Evolutionary conservation across 2,113 vertebrate species (phyloP).

Genomic region (Philantomba maxwellii): DNA sequence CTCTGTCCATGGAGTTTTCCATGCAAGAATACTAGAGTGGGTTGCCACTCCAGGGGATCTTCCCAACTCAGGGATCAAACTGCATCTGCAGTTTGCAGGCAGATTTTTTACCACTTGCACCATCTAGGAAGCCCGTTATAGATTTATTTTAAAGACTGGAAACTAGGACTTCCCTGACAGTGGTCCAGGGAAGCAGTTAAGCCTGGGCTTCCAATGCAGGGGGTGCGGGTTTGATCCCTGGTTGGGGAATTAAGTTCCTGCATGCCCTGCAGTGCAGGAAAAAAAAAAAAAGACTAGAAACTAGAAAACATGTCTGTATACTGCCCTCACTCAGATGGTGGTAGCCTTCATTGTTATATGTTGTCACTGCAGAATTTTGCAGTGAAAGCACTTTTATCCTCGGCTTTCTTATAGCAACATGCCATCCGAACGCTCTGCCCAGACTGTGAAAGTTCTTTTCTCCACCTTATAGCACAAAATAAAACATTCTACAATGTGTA

Average conservation of each 20-base stretch:
- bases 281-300: background rate
- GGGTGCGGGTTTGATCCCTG: background rate
- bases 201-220: background rate
- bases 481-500: background rate
- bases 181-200: background rate
- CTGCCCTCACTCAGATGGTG: background rate
- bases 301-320: background rate
- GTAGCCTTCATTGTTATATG: background rate
- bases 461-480: background rate
- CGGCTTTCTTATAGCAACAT: background rate
- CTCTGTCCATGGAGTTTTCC: background rate
- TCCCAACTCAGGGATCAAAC: background rate
- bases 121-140: background rate
- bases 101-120: background rate
- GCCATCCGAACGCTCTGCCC: background rate
- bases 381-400: background rate
- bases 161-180: background rate
- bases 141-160: background rate
- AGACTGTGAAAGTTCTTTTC: background rate
- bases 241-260: background rate
- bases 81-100: rapidly evolving
- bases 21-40: background rate
- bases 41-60: background rate
- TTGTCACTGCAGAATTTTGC: background rate
- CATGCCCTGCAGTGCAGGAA: background rate